These are phyloP conservation scores for Bombus confusus DNA, from an alignment of 1,140 invertebrate genomes.

Conservation along the genomic window DNA sequence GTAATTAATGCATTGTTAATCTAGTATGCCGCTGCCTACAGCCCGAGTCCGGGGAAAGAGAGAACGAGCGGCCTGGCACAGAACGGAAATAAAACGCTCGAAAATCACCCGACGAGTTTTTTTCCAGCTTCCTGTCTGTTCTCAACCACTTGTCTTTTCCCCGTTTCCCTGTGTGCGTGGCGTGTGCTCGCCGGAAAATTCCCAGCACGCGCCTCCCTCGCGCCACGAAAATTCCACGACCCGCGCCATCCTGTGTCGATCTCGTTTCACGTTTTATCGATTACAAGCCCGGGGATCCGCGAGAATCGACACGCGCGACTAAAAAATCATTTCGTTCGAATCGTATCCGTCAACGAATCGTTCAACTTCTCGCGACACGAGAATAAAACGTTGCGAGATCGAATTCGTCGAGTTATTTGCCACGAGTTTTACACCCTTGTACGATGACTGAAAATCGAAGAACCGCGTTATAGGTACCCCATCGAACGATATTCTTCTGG, in stretches of 20 bases:
- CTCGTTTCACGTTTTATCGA: slow-evolving; percentile 48
- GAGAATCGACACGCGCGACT: neutral
- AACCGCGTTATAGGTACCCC: too few species aligned
- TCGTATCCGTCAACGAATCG: neutral
- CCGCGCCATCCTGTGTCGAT: neutral
- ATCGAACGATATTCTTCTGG: too few species aligned
- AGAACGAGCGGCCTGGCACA: neutral
- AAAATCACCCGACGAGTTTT: slow-evolving; percentile 62
- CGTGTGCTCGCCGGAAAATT: slow-evolving; percentile 21
- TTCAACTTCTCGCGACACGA: neutral
- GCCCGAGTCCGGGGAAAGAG: neutral
- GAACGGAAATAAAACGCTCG: slow-evolving; percentile 58
- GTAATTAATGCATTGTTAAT: slow-evolving; percentile 80
- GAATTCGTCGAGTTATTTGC: neutral
- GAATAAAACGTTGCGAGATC: neutral
- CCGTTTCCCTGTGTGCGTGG: neutral
- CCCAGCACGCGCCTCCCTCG: slow-evolving; percentile 5
- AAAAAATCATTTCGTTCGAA: slow-evolving; percentile 2
- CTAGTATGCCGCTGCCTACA: slow-evolving; percentile 66
- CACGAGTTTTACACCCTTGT: neutral
- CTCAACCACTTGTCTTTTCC: slow-evolving; percentile 21
- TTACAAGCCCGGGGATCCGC: slow-evolving; percentile 1
- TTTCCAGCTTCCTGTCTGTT: slow-evolving; percentile 45
- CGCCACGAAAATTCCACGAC: slow-evolving; percentile 37
- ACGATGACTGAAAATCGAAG: neutral